These are phyloP conservation scores for Acanthosepion pharaonis DNA, from an alignment of 2,888 invertebrate genomes.

Conservation along the genomic window DNA sequence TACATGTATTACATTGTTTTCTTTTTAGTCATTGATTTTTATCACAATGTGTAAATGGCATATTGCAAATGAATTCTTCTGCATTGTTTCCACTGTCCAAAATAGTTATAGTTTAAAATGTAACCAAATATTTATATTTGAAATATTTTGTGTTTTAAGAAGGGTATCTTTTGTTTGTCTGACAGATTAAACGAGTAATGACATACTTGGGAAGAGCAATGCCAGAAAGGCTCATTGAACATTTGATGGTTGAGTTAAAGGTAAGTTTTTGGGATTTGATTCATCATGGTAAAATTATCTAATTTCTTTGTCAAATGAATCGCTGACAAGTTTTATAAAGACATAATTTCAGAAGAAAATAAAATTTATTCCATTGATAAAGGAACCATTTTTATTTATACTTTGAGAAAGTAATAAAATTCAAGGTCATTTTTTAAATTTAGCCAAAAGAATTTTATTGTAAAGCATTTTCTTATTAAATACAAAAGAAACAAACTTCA, in stretches of 20 bases:
- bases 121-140: not conserved
- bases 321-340: not conserved
- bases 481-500: too few relatives aligned
- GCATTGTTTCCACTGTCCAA: too few relatives aligned
- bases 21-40: not conserved
- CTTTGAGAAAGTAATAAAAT: too few relatives aligned
- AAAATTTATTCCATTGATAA: too few relatives aligned
- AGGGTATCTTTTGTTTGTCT: not conserved
- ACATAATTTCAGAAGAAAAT: too few relatives aligned
- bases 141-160: not conserved
- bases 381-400: too few relatives aligned
- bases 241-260: constrained; percentile 97
- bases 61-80: not conserved
- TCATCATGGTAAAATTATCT: not conserved
- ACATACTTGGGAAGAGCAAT: constrained; percentile 92
- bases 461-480: too few relatives aligned
- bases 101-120: not conserved
- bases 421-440: too few relatives aligned
- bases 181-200: constrained; percentile 93
- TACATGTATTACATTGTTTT: not conserved
- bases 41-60: not conserved
- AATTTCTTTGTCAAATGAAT: not conserved
- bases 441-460: too few relatives aligned
- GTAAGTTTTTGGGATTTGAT: constrained; percentile 52
- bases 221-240: constrained; percentile 93